Evolutionary conservation across 2,888 invertebrate genomes (phyloP), one percentile per base, ranked within the genome.

Genomic region (Habrosyne pyritoides): DNA sequence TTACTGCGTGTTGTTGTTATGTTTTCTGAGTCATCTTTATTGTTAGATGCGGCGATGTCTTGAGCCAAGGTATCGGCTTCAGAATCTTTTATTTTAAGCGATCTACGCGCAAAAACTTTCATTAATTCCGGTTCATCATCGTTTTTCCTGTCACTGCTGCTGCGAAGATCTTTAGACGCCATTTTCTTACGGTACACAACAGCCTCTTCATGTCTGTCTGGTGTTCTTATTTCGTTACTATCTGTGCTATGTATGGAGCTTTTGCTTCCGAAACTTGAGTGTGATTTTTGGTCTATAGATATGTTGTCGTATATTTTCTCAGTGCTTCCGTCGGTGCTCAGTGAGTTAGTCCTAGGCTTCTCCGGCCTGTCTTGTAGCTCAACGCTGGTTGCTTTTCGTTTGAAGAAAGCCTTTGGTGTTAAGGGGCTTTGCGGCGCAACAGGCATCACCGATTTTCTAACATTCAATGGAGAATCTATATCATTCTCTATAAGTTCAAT

Each of bases 21-120:
- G 52, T 73, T 73, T 18, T 81, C 77, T 18, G 73, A 73, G 56
- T 90, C 89, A 21, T 89, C 88, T 56, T 79, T 81, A 21, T 85
- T 87, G 26, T 89, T 84, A 49, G 83, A 82, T 30, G 91, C 88
- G 0, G 94, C 86, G 36, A 94, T 93, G 62, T 94, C 94, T 60
- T 94, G 94, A 14, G 94, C 93, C 57, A 95, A 85, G 47, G 85
- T 86, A 57, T 94, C 94, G 0, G 91, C 93, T 70, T 96, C 96
- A 4, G 87, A 87, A 69, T 96, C 96, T 86, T 96, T 96, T n/a
- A 96, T 89, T 86, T 97, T 97, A 0, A 97, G 86, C n/a, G 96
- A 97, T 56, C 96, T 88, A 47, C 97, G 89, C 0, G 96, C 96
- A 77, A 97, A 97, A 0, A 97, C 97, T 85, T 96, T 96, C 94